Conservation (phyloP, 2,113 vertebrate species). For the Anarhynchus alexandrinus region DNA sequence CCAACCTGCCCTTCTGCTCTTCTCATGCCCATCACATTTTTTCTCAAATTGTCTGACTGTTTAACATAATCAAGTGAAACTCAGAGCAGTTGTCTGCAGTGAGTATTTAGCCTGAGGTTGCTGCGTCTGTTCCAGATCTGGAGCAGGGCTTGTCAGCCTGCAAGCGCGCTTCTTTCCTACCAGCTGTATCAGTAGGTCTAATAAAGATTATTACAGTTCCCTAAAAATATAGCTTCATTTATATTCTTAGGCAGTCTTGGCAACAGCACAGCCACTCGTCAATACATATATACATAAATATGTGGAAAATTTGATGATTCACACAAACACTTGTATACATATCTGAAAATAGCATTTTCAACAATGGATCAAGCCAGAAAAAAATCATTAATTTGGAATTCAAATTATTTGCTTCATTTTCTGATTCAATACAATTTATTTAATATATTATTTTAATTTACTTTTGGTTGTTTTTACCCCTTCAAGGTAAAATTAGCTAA, state of each 20-base stretch:
- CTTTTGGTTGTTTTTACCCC: not conserved
- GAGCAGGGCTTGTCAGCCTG: not conserved
- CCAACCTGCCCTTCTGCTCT: not conserved
- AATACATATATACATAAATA: not conserved
- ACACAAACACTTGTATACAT: not conserved
- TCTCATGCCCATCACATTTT: not conserved
- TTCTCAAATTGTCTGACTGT: not conserved
- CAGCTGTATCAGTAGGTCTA: conserved; percentile 25
- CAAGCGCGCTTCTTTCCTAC: not conserved
- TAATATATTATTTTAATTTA: not conserved
- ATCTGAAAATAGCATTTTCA: not conserved
- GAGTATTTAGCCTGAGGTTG: conserved; percentile 10
- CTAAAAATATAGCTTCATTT: conserved; percentile 19
- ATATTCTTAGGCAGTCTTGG: not conserved
- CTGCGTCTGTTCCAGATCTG: not conserved
- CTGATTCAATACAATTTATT: not conserved
- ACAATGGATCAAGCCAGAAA: not conserved
- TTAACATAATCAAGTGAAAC: conserved; percentile 1
- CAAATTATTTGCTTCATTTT: not conserved
- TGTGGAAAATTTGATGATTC: not conserved
- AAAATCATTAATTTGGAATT: not conserved
- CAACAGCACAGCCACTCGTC: not conserved
- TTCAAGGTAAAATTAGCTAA: not conserved
- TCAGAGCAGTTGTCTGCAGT: not conserved
- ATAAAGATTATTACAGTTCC: conserved; percentile 37